These are phyloP conservation scores for Carettochelys insculpta DNA, from an alignment of 2,113 vertebrate genomes.

Conservation along the genomic window DNA sequence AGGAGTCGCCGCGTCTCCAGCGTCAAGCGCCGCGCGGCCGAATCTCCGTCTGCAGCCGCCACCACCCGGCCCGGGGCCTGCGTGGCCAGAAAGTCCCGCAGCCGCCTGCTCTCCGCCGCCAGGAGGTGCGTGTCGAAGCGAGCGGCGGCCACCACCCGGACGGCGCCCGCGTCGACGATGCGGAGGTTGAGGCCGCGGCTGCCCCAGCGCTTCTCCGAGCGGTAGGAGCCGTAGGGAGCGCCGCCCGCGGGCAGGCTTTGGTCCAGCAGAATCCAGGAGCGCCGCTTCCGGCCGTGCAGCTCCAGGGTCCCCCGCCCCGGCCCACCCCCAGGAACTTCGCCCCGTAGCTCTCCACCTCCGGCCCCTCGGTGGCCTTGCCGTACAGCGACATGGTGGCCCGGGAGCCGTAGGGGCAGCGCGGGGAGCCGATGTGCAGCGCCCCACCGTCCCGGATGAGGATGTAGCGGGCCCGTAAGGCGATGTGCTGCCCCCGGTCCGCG, in stretches of 20 bases:
- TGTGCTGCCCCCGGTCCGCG: constrained; percentile 32
- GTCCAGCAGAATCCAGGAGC: constrained; percentile 46
- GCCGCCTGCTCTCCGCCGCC: constrained; percentile 24
- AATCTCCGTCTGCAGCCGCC: constrained; percentile 43
- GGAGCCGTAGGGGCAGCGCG: constrained; percentile 26
- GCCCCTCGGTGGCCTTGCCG: constrained; percentile 33
- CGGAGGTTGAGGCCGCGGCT: constrained; percentile 60
- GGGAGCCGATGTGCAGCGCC: constrained; percentile 41
- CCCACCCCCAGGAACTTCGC: constrained; percentile 62
- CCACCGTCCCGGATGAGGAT: constrained; percentile 49
- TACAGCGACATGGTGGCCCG: constrained; percentile 1
- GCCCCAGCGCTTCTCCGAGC: constrained; percentile 55
- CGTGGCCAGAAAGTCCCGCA: constrained; percentile 3
- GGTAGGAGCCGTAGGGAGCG: constrained; percentile 29
- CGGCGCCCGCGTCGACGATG: constrained; percentile 53
- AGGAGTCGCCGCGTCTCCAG: constrained; percentile 24
- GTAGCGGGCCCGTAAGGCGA: constrained; percentile 31
- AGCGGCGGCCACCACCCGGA: background rate
- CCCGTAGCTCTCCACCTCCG: background rate
- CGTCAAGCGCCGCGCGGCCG: constrained; percentile 50
- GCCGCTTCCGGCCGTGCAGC: constrained; percentile 26
- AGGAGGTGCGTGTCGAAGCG: constrained; percentile 58
- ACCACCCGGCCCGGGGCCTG: constrained; percentile 34
- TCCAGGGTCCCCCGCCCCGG: constrained; percentile 42
- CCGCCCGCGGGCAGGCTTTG: constrained; percentile 47